Evolutionary conservation across 2,888 invertebrate species (phyloP).

Genomic region (Hydrotaea cyrtoneurina): DNA sequence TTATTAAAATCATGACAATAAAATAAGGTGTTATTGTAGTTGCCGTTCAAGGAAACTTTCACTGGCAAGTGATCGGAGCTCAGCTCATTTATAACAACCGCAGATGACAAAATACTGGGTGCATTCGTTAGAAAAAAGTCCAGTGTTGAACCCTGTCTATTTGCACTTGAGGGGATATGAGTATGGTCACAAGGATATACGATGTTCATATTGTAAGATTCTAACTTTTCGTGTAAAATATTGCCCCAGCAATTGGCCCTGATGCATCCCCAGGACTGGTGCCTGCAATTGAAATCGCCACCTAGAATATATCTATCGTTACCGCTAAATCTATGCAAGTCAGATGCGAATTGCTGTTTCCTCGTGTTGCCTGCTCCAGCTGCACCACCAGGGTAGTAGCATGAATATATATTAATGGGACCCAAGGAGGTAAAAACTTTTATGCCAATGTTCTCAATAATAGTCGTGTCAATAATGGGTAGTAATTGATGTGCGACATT

Average conservation of each 20-base stretch:
- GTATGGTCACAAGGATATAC: neutral
- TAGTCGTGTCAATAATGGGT: neutral
- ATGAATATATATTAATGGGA: constrained; percentile 84
- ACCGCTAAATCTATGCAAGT: neutral
- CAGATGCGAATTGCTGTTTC: neutral
- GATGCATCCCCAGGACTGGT: neutral
- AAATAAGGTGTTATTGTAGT: no score
- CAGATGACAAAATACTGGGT: neutral
- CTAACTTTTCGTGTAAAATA: neutral
- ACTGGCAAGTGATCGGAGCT: neutral
- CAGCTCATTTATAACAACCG: neutral
- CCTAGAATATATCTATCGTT: no score
- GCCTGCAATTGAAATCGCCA: no score
- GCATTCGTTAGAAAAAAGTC: no score
- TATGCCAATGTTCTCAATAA: constrained; percentile 40
- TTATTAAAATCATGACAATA: no score
- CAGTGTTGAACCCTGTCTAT: no score
- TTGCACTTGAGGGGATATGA: no score
- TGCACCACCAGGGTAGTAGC: constrained; percentile 35
- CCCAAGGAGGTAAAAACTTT: neutral
- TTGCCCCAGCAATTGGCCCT: neutral
- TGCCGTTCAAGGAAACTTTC: no score
- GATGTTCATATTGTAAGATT: neutral
- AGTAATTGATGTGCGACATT: neutral
- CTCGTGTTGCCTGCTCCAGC: neutral